Conservation (phyloP, 1,140 invertebrate species). For the Ruditapes philippinarum region DNA sequence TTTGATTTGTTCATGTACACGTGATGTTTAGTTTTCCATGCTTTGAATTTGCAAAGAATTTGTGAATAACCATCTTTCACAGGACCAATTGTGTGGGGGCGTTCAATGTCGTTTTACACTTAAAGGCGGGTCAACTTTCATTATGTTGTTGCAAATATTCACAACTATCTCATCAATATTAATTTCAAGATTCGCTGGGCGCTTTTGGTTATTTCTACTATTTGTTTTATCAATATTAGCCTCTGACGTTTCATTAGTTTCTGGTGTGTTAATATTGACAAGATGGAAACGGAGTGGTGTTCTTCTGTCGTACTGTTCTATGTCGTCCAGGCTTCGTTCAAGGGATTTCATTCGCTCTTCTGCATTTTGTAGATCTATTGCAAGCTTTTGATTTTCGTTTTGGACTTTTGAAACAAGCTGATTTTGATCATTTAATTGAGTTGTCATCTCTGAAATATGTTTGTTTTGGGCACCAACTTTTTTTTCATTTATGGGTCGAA, state of each 20-base stretch:
- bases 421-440: not conserved
- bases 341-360: not conserved
- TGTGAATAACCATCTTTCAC: not conserved
- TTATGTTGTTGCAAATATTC: not conserved
- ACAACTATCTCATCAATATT: not conserved
- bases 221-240: not conserved
- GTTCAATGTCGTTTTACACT: not conserved
- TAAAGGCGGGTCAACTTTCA: not conserved
- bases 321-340: not conserved
- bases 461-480: not conserved
- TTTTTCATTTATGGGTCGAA: not conserved
- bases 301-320: not conserved
- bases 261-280: not conserved
- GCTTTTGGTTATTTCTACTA: not conserved
- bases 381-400: too few species aligned
- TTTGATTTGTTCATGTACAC: not conserved
- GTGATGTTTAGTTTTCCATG: not conserved
- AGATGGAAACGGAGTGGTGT: not conserved
- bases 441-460: not conserved
- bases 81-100: not conserved
- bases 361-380: too few species aligned
- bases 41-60: not conserved
- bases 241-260: not conserved
- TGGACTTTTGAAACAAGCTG: not conserved
- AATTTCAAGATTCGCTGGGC: too few species aligned